phyloP scores from a whole-genome alignment of 2,888 invertebrate genomes.

The Schrankia costaestrigalis region DNA sequence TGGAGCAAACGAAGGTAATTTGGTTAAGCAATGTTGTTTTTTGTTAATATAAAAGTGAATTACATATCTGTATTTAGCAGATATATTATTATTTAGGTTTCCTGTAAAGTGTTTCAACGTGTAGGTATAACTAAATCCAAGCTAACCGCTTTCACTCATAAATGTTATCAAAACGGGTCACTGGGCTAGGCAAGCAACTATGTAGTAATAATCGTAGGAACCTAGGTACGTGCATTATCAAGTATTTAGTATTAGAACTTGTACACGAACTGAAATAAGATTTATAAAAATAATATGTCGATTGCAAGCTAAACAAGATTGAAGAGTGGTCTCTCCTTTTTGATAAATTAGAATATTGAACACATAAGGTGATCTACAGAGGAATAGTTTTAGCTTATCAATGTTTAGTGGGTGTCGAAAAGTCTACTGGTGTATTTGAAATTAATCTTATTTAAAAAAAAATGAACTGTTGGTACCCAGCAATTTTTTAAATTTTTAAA shows the following conservation, averaged over 20 bases:
- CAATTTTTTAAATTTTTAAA: too few species aligned
- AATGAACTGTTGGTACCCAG: too few species aligned
- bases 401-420: too few species aligned
- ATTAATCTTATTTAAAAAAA: too few species aligned
- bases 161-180: constrained; percentile 27
- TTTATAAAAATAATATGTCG: too few species aligned
- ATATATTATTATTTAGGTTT: constrained; percentile 50
- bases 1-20: constrained; percentile 56
- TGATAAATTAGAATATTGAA: too few species aligned
- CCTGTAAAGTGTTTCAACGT: not conserved
- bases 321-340: too few species aligned
- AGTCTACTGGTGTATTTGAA: too few species aligned
- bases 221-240: not conserved
- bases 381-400: too few species aligned
- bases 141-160: constrained; percentile 12
- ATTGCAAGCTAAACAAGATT: too few species aligned
- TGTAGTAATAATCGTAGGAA: constrained; percentile 7
- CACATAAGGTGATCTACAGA: too few species aligned
- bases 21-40: constrained; percentile 28
- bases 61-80: constrained; percentile 47
- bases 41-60: constrained; percentile 42
- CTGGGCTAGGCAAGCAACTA: constrained; percentile 12
- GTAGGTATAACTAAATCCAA: not conserved
- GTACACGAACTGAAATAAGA: too few species aligned
- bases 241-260: not conserved